These are phyloP conservation scores for Minunthozetes semirufus DNA, from an alignment of 2,888 invertebrate genomes.

Conservation along the genomic window DNA sequence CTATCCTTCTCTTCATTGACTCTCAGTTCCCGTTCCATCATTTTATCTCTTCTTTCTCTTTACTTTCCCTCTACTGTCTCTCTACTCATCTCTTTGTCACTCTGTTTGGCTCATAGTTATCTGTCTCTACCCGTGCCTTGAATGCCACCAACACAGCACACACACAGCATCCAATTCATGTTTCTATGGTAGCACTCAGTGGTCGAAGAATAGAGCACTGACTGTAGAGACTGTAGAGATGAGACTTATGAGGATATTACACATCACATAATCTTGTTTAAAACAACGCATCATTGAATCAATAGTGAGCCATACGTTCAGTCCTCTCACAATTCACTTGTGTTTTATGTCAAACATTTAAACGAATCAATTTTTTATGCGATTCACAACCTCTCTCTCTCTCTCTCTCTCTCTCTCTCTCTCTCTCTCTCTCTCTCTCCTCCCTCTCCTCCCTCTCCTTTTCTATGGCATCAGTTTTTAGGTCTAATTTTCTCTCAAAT, in stretches of 20 bases:
- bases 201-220: constrained; percentile 4
- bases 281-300: constrained; percentile 15
- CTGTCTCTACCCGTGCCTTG: neutral
- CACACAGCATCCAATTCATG: neutral
- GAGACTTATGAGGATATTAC: constrained; percentile 28
- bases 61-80: constrained; percentile 32
- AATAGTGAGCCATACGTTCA: constrained; percentile 20
- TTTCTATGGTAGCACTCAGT: constrained; percentile 21
- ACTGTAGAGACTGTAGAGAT: neutral
- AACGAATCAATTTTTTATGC: constrained; percentile 25
- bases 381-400: neutral
- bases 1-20: constrained; percentile 28
- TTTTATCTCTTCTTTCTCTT: constrained; percentile 30
- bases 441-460: too few relatives aligned
- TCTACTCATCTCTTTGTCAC: constrained; percentile 31
- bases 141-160: too few relatives aligned
- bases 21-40: constrained; percentile 24
- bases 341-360: constrained; percentile 16
- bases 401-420: too few relatives aligned
- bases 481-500: neutral
- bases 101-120: constrained; percentile 1
- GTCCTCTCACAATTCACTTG: constrained; percentile 4
- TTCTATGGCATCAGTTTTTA: constrained; percentile 4
- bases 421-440: too few relatives aligned
- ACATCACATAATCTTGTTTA: constrained; percentile 21